These are phyloP conservation scores for Drosophila gunungcola DNA, from an alignment of 1,140 invertebrate genomes.

Conservation along the genomic window DNA sequence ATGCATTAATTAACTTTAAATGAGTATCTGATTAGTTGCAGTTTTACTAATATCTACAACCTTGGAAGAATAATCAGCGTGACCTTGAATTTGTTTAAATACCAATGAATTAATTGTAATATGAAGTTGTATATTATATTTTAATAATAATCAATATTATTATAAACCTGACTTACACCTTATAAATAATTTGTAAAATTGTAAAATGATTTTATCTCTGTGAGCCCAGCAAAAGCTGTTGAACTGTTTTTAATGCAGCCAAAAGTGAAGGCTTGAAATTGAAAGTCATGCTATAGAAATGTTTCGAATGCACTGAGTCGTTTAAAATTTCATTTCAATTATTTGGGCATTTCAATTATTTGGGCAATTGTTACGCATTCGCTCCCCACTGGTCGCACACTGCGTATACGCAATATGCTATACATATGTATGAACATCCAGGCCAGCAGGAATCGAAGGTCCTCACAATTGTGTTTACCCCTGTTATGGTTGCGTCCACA, in stretches of 20 bases:
- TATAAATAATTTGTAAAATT: too few species aligned
- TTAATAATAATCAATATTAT: too few species aligned
- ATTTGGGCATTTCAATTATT: slow-evolving; percentile 23
- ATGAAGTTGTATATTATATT: too few species aligned
- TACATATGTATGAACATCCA: slow-evolving; percentile 3
- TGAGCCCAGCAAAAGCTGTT: background rate
- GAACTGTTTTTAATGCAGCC: slow-evolving; percentile 10
- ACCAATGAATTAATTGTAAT: too few species aligned
- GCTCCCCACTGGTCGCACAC: slow-evolving; percentile 7
- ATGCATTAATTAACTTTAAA: too few species aligned
- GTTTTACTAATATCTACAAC: too few species aligned
- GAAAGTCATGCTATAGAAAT: slow-evolving; percentile 10
- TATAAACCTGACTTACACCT: too few species aligned
- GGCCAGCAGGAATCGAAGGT: slow-evolving; percentile 7
- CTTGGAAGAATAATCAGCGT: too few species aligned
- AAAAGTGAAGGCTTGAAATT: slow-evolving; percentile 9
- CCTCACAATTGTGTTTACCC: slow-evolving; percentile 22
- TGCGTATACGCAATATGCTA: slow-evolving; percentile 28
- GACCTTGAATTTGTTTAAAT: too few species aligned
- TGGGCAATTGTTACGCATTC: slow-evolving; percentile 7
- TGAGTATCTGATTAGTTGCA: too few species aligned
- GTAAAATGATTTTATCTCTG: background rate
- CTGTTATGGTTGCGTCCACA: slow-evolving; percentile 35
- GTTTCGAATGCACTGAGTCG: slow-evolving; percentile 3
- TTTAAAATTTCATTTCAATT: slow-evolving; percentile 47